Evolutionary conservation across 2,888 invertebrate species (phyloP).

Genomic region (Clepsis dumicolana): DNA sequence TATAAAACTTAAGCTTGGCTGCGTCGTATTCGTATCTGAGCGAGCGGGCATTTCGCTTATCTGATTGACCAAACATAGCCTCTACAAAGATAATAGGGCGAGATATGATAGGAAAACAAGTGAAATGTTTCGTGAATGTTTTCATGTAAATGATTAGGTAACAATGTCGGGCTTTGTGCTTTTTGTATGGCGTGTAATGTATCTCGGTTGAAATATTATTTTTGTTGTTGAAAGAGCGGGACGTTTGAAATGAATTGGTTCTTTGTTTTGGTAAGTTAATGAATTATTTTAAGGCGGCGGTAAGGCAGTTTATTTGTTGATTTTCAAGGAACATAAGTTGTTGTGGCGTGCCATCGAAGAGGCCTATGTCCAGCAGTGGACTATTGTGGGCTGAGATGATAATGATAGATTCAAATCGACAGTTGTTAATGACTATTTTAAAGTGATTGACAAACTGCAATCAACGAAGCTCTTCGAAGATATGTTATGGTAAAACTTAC

Average conservation of each 20-base stretch:
- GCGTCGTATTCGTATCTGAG: constrained; percentile 22
- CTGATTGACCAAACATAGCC: constrained; percentile 40
- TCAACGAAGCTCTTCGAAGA: too few relatives aligned
- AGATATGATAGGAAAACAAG: constrained; percentile 38
- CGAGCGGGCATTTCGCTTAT: constrained; percentile 34
- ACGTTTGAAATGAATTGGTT: not conserved
- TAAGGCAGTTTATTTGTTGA: too few relatives aligned
- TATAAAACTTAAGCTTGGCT: constrained; percentile 36
- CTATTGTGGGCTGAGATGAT: too few relatives aligned
- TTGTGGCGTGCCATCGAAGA: too few relatives aligned
- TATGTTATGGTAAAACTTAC: too few relatives aligned
- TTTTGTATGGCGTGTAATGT: constrained; percentile 30
- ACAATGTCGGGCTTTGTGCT: constrained; percentile 20
- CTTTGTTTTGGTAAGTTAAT: not conserved
- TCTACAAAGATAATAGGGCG: constrained; percentile 33
- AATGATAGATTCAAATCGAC: too few relatives aligned
- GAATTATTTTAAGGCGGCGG: not conserved
- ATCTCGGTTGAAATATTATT: not conserved
- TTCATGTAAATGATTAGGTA: constrained; percentile 37
- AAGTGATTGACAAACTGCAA: too few relatives aligned
- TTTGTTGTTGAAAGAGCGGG: constrained; percentile 1
- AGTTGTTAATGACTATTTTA: too few relatives aligned
- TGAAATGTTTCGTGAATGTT: constrained; percentile 38
- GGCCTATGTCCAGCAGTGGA: too few relatives aligned
- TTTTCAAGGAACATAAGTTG: too few relatives aligned